Conservation (phyloP, 1,140 invertebrate genomes). For the Diuraphis noxia region DNA sequence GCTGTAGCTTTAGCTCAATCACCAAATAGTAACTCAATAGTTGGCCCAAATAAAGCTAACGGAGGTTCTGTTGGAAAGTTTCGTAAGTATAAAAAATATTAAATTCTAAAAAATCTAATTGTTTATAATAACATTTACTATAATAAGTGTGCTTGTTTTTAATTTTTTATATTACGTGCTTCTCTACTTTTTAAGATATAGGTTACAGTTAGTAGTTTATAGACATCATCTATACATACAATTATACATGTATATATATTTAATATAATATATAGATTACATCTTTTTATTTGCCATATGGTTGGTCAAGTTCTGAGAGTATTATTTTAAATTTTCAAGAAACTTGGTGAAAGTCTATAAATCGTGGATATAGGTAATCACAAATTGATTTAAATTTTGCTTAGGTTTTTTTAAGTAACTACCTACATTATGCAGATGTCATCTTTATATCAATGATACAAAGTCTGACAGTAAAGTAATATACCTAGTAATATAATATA, state of each 20-base stretch:
- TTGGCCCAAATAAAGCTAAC: neutral
- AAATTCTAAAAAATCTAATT: neutral
- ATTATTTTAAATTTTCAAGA: neutral
- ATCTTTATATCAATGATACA: no score
- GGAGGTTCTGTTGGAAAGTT: constrained; percentile 8
- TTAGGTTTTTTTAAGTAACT: neutral
- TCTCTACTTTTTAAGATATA: neutral
- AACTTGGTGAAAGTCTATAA: neutral
- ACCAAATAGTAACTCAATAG: neutral
- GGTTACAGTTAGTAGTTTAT: neutral
- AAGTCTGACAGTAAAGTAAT: no score
- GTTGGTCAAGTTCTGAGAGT: neutral
- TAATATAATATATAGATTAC: neutral
- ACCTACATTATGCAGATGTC: no score
- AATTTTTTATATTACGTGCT: neutral
- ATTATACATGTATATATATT: neutral
- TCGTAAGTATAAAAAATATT: constrained; percentile 27
- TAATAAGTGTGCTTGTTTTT: neutral
- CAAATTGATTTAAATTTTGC: neutral
- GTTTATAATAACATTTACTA: neutral
- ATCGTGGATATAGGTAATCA: neutral
- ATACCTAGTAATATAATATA: neutral
- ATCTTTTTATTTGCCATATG: no score
- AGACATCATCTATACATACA: neutral
- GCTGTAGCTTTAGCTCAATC: constrained; percentile 4